Base-by-base conservation (phyloP, 1,140 invertebrate species). In the Odontomachus brunneus region DNA sequence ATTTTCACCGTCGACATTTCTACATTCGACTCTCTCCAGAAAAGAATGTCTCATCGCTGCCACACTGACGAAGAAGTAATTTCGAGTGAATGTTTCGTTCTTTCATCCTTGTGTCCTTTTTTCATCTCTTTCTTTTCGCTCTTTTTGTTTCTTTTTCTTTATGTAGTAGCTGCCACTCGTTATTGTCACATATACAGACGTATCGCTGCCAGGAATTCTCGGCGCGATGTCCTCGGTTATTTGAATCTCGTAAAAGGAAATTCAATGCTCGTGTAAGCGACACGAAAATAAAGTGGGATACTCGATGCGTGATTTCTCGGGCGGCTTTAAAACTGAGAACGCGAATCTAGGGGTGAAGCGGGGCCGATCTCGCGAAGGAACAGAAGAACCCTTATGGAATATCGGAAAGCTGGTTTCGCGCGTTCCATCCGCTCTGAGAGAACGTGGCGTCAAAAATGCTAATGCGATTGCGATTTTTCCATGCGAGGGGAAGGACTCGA, bases 21-120 rank as follows among this genome's bases (percentile, higher is more conserved):
- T 55, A 29, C 57, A 69, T 67, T 78, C 75, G 75, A 78, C 63
- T 67, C n/a, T n/a, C n/a, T n/a, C 17, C 63, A 57, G 63, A 78
- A 78, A 78, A 69, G 75, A 78, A 78, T 78, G 75, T 78, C 57
- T 78, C 65, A 78, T 78, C 75, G 63, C 17, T 44, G 29, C 49
- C 67, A 60, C 67, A 60, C 65, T 38, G 48, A 12, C 66, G 29
- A 57, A 78, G 22, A 57, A 57, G 33, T 76, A 65, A 76, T 60
- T 78, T 78, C 49, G 29, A 55, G 65, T 7, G 15, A 38, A 49
- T 66, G 48, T 55, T 49, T 17, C 33, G 3, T 44, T 11, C 38
- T 44, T 44, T 7, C 38, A 5, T 7, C 9, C 38, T 33, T 66
- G 48, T 53, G 24, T 15, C 33, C 2, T 44, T 44, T 11, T 44